Evolutionary conservation across 1,140 invertebrate genomes (phyloP).

Genomic region (Ephestia elutella): DNA sequence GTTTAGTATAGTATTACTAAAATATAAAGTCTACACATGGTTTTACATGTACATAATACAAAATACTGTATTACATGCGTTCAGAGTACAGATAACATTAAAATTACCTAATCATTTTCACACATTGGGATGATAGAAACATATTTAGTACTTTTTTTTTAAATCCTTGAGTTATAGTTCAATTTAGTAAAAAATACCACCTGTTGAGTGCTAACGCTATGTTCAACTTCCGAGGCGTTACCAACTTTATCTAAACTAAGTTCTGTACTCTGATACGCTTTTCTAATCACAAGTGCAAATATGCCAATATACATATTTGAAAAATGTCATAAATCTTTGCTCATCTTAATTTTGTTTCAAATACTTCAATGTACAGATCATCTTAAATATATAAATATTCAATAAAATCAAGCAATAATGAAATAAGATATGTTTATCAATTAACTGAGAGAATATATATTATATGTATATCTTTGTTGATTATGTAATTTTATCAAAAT

Average conservation of each 20-base stretch:
- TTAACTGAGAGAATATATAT: not conserved
- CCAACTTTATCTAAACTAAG: not conserved
- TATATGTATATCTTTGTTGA: constrained; percentile 7
- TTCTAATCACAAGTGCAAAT: constrained; percentile 35
- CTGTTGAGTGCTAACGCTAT: not conserved
- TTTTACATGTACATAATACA: constrained; percentile 74
- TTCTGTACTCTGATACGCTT: constrained; percentile 50
- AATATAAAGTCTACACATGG: constrained; percentile 74
- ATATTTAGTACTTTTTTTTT: not conserved
- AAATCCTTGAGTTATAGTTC: not conserved
- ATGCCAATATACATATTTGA: constrained; percentile 31
- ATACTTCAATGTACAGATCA: constrained; percentile 10
- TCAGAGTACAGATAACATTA: constrained; percentile 37
- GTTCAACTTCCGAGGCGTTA: not conserved
- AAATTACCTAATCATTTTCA: not conserved
- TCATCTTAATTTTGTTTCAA: constrained; percentile 49
- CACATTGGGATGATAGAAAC: no score
- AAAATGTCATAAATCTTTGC: constrained; percentile 52
- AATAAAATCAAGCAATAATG: constrained; percentile 12
- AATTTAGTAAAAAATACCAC: not conserved
- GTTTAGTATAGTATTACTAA: constrained; percentile 76
- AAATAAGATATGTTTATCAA: constrained; percentile 1
- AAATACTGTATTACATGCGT: constrained; percentile 42
- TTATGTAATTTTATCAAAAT: not conserved
- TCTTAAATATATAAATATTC: constrained; percentile 7